Conservation (phyloP, 2,888 invertebrate species). For the Gari tellinella region DNA sequence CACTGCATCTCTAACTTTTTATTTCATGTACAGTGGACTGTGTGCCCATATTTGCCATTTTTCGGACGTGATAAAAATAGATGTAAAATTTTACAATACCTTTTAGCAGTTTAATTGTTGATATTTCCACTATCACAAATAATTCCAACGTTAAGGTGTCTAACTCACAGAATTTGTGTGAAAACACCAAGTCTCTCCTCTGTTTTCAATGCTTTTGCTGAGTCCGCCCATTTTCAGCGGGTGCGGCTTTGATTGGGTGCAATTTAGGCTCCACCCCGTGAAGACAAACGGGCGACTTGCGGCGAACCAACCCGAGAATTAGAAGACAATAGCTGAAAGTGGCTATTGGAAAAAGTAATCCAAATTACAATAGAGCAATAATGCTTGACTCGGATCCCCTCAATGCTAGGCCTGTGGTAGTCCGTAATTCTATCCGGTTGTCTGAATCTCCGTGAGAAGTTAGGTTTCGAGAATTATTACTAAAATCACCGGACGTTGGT, state of each 20-base stretch:
- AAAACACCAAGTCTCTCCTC: slow-evolving; percentile 55
- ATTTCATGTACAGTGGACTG: no score
- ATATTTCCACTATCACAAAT: slow-evolving; percentile 56
- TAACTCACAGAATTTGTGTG: slow-evolving; percentile 58
- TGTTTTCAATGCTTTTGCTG: slow-evolving; percentile 39
- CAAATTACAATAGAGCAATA: no score
- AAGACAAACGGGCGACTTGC: slow-evolving; percentile 27
- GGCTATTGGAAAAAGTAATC: no score
- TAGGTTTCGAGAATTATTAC: no score
- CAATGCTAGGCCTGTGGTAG: no score
- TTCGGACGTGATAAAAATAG: slow-evolving; percentile 40
- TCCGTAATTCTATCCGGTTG: no score
- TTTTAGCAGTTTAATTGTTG: slow-evolving; percentile 56
- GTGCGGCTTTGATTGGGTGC: slow-evolving; percentile 35
- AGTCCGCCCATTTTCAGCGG: slow-evolving; percentile 24
- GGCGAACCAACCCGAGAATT: no score
- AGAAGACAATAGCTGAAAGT: no score
- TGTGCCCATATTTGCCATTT: slow-evolving; percentile 14
- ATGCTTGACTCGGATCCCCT: no score
- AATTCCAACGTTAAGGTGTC: slow-evolving; percentile 61
- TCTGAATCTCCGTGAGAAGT: no score
- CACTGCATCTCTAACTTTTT: no score
- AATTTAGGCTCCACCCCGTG: slow-evolving; percentile 25
- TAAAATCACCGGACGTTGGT: no score
- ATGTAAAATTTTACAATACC: slow-evolving; percentile 65